Evolutionary conservation across 2,888 invertebrate genomes (phyloP).

Genomic region (Zele albiditarsus): DNA sequence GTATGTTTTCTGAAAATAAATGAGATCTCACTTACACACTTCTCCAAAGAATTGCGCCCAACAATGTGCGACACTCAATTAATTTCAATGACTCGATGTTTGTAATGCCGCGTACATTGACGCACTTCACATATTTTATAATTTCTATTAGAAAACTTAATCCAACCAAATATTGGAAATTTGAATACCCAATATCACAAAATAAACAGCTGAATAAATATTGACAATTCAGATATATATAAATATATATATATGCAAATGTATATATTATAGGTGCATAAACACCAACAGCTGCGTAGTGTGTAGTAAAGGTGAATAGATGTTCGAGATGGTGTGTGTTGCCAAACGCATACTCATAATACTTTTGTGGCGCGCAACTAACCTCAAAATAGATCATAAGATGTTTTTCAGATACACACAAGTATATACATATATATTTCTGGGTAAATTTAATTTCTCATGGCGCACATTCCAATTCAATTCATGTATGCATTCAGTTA

Average conservation of each 20-base stretch:
- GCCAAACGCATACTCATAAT: constrained; percentile 15
- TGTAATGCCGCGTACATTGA: background rate
- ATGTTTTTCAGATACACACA: background rate
- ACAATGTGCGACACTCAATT: constrained; percentile 11
- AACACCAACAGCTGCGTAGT: constrained; percentile 16
- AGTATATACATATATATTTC: background rate
- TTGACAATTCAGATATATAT: background rate
- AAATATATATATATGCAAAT: background rate
- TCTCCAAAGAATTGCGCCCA: background rate
- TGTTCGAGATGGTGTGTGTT: constrained; percentile 25
- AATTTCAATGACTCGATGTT: constrained; percentile 18
- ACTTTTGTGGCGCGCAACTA: constrained; percentile 21
- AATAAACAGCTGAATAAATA: background rate
- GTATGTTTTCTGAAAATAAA: background rate
- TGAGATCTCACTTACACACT: background rate
- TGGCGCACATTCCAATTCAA: background rate
- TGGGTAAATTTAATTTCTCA: background rate
- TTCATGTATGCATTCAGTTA: background rate
- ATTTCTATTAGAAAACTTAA: no score
- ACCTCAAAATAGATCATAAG: constrained; percentile 31
- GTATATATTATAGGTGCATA: background rate
- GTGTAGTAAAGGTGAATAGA: no score
- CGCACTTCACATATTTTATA: no score
- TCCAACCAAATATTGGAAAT: background rate
- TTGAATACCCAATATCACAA: background rate